phyloP scores from a whole-genome alignment of 2,888 invertebrate genomes.

The Tetragonula carbonaria region DNA sequence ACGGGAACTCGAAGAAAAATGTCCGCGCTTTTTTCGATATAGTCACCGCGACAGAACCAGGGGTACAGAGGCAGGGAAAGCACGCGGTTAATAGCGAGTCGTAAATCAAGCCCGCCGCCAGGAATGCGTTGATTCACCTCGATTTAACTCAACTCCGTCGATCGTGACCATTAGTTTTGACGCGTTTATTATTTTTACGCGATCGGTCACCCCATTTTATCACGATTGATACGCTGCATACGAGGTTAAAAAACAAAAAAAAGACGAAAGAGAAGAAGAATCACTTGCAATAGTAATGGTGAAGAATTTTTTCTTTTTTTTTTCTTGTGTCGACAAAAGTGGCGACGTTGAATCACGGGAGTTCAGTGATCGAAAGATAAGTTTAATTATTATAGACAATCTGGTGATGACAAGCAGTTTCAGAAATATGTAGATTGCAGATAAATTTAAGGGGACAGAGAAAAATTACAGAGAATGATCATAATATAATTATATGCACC shows the following conservation, averaged over 20 bases:
- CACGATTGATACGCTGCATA: not conserved
- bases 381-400: too few relatives aligned
- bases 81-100: slow-evolving; percentile 55
- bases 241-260: not conserved
- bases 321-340: not conserved
- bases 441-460: too few relatives aligned
- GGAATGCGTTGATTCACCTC: slow-evolving; percentile 59
- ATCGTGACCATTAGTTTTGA: slow-evolving; percentile 45
- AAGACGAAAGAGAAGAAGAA: too few relatives aligned
- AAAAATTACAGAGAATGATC: too few relatives aligned
- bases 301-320: not conserved
- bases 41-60: slow-evolving; percentile 32
- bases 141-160: slow-evolving; percentile 48
- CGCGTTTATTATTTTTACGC: slow-evolving; percentile 41
- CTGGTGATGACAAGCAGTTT: too few relatives aligned
- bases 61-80: slow-evolving; percentile 1
- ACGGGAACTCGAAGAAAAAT: slow-evolving; percentile 59
- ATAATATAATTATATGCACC: too few relatives aligned
- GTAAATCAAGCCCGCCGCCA: slow-evolving; percentile 65
- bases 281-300: too few relatives aligned
- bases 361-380: too few relatives aligned
- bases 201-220: not conserved
- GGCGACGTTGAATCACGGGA: not conserved
- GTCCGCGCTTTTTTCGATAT: slow-evolving; percentile 55
- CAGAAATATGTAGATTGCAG: too few relatives aligned